Conservation (phyloP, 2,113 vertebrate species). For the Dryoscopus gambensis region DNA sequence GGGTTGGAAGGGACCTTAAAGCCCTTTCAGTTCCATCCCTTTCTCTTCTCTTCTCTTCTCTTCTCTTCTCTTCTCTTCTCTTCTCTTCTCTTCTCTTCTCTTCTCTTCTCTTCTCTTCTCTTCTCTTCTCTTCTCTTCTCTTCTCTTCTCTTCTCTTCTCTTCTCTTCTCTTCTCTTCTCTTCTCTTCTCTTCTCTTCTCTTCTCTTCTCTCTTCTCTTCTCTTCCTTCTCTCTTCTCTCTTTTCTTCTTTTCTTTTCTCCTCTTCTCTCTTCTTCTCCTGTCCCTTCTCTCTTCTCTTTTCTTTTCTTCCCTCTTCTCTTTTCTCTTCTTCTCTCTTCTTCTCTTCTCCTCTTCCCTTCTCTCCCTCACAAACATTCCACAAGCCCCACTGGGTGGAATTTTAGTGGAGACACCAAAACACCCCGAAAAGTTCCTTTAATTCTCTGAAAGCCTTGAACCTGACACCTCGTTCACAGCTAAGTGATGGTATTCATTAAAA, state of each 20-base stretch:
- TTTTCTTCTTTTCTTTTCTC: neutral
- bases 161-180: neutral
- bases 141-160: neutral
- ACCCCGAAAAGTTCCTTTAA: neutral
- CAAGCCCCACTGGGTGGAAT: neutral
- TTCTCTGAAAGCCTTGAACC: neutral
- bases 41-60: neutral
- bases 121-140: neutral
- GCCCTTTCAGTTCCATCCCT: too few relatives aligned
- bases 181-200: neutral
- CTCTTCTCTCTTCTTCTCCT: neutral
- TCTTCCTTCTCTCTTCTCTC: neutral
- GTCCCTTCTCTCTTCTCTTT: neutral
- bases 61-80: too few relatives aligned
- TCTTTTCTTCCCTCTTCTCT: too few relatives aligned
- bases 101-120: fast-evolving
- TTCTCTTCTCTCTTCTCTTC: too few relatives aligned
- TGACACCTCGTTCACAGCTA: neutral
- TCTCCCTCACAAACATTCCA: neutral
- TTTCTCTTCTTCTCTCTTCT: fast-evolving
- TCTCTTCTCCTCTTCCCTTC: neutral
- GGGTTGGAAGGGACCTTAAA: neutral
- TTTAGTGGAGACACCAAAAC: neutral
- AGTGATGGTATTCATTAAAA: neutral
- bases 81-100: too few relatives aligned